Percentiles rank a stretch among this genome's conserved stretches.
phyloP scores from a whole-genome alignment of 2,797 vertebrate genomes.

The Otolemur crassicaudatus region DNA sequence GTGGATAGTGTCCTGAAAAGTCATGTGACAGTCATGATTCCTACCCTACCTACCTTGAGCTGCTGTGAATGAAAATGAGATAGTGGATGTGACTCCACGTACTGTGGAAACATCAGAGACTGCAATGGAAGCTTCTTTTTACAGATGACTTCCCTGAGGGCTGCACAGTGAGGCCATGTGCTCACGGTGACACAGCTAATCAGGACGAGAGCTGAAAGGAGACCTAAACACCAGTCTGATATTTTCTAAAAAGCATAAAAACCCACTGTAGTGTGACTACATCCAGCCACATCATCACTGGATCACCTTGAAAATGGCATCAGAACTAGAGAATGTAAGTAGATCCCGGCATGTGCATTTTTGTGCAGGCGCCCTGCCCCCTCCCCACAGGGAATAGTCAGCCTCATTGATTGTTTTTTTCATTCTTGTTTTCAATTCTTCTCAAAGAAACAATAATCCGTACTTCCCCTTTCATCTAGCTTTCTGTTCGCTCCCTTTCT shows the following conservation, averaged over 20 bases:
- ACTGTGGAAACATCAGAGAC: rapidly evolving
- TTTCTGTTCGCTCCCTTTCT: background rate
- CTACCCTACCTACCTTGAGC: background rate
- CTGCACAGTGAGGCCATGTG: background rate
- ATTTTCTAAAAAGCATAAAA: background rate
- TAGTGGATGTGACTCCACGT: rapidly evolving
- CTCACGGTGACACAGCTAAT: background rate
- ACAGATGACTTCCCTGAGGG: background rate
- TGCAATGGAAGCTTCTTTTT: background rate
- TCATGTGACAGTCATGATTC: rapidly evolving
- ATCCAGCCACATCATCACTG: background rate
- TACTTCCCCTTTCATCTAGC: background rate
- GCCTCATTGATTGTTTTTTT: background rate
- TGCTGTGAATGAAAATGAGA: background rate
- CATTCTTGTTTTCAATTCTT: background rate
- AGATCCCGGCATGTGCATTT: background rate
- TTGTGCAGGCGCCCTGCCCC: background rate
- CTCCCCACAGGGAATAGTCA: rapidly evolving
- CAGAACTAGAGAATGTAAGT: background rate
- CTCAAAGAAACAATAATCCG: background rate
- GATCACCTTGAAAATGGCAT: background rate
- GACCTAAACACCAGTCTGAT: background rate
- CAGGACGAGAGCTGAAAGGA: background rate
- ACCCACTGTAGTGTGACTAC: too few relatives aligned
- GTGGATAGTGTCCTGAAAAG: background rate